Base-by-base conservation (phyloP, 2,888 invertebrate genomes). In the Rhingia rostrata region DNA sequence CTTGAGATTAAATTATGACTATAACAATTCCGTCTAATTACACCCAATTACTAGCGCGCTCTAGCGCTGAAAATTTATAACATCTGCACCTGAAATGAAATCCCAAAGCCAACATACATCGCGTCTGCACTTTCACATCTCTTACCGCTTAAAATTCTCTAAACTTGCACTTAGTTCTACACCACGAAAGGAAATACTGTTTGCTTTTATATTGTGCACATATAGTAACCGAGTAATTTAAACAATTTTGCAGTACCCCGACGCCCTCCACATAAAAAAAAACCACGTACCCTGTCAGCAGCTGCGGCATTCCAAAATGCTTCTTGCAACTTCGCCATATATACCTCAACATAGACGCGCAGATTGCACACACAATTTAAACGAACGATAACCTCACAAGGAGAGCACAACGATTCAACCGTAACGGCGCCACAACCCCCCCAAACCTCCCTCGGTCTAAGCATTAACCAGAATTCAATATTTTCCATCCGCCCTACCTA, bases 401-500 rank as follows among this genome's bases (percentile, higher is more conserved):
- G 45, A 64, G 56, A 64, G 56, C 33, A 51, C 41, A 39, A n/a
- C 70, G 63, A 51, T 30, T 33, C 49, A 35, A 9, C 51, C 6
- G 30, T 30, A 10, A 10, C 9, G n/a, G 47, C 47, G 4, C 7
- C 30, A 10, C 30, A 6, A 30, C n/a, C 41, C 7, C 47, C 35
- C 30, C 39, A n/a, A 4, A 7, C 45, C 45, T 12, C 63, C 6
- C 39, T 7, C 51, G 35, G 3, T 41, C 63, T 64, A 64, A 74
- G 58, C 70, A 54, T 66, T 54, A 60, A 72, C 70, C 82, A 82
- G 66, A 66, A 77, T 73, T 83, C 77, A 77, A 83, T 83, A 83
- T 78, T 78, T 73, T 66, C 54, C 66, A 61, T 56, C 35, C 12
- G 41, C 9, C n/a, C 30, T 33, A 43, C 12, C 45, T 30, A 35